Conservation (phyloP, 2,888 invertebrate genomes). For the Aporophyla nigra region DNA sequence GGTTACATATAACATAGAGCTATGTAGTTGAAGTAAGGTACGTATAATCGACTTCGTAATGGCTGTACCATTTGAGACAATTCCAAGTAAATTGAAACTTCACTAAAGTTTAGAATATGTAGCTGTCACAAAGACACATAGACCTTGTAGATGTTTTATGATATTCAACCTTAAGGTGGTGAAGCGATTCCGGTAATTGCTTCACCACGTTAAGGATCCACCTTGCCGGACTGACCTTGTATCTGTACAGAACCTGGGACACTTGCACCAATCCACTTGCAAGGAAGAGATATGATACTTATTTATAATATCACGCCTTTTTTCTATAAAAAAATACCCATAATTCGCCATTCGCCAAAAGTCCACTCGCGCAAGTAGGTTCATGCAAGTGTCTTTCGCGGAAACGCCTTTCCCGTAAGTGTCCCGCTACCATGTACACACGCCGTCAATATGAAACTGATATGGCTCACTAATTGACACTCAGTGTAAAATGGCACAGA, state of each 20-base stretch:
- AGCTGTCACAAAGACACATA: neutral
- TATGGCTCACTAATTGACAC: slow-evolving; percentile 24
- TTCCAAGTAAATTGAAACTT: neutral
- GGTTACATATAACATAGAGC: neutral
- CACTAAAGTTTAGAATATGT: neutral
- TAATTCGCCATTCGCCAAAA: no score
- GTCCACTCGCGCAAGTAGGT: no score
- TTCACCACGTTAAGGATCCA: no score
- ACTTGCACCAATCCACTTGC: no score
- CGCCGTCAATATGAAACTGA: neutral
- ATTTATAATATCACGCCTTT: no score
- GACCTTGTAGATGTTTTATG: neutral
- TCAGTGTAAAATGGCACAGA: slow-evolving; percentile 34
- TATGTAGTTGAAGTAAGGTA: neutral
- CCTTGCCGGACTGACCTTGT: no score
- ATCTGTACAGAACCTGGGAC: no score
- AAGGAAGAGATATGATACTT: no score
- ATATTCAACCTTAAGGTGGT: neutral
- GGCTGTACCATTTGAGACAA: neutral
- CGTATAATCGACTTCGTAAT: neutral
- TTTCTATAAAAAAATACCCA: no score
- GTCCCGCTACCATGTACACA: neutral
- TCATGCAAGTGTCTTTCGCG: no score
- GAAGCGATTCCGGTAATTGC: no score
- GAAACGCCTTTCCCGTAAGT: no score